Conservation (phyloP, 2,888 invertebrate genomes). For the Boloria euphrosyne region DNA sequence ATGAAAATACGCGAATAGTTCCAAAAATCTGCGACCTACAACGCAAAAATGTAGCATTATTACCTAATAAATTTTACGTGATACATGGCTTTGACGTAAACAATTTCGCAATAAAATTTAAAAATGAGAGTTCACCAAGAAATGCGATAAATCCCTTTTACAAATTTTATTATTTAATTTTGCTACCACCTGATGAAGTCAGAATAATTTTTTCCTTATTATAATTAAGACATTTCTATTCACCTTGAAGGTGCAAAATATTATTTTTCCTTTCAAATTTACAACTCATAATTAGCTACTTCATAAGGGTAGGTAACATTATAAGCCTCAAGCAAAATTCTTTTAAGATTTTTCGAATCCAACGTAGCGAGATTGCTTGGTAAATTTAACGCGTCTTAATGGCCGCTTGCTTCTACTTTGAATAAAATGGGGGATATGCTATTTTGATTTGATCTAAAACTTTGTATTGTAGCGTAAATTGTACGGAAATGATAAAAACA, state of each 20-base stretch:
- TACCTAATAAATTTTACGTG: too few relatives aligned
- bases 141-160: constrained; percentile 12
- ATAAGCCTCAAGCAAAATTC: constrained; percentile 47
- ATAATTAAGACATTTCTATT: constrained; percentile 30
- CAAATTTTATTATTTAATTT: constrained; percentile 20
- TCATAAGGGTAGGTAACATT: constrained; percentile 45
- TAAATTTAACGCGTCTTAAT: constrained; percentile 49
- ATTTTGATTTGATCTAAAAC: constrained; percentile 38
- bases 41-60: too few relatives aligned
- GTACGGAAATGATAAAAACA: constrained; percentile 36
- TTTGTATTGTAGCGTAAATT: constrained; percentile 38
- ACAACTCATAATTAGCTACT: constrained; percentile 49
- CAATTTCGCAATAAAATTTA: neutral
- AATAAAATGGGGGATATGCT: constrained; percentile 41
- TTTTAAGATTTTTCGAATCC: constrained; percentile 47
- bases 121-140: neutral
- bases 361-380: constrained; percentile 47
- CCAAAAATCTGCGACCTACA: too few relatives aligned
- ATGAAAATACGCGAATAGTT: too few relatives aligned
- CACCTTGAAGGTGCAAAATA: constrained; percentile 27
- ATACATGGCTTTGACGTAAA: too few relatives aligned
- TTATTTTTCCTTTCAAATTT: constrained; percentile 53
- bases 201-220: constrained; percentile 20
- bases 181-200: constrained; percentile 16
- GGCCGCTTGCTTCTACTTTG: constrained; percentile 46